phyloP scores from a whole-genome alignment of 2,888 invertebrate species.

The Luffia ferchaultella region DNA sequence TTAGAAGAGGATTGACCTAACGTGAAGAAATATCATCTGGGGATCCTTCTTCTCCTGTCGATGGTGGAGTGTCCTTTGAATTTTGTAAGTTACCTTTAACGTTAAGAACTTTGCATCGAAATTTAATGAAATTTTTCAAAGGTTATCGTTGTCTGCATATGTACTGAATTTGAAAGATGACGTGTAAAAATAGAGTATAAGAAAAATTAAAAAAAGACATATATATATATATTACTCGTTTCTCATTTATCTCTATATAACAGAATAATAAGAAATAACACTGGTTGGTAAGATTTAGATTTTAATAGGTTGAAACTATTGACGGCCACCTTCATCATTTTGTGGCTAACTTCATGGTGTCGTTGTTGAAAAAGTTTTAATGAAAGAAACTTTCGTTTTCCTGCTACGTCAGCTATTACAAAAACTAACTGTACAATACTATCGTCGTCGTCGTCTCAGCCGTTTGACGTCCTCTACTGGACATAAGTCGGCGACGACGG shows the following conservation, averaged over 20 bases:
- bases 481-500: too few species aligned
- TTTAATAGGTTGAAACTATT: background rate
- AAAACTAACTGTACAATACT: background rate
- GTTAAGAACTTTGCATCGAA: too few species aligned
- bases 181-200: conserved; percentile 7
- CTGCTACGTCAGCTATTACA: too few species aligned
- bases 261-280: background rate
- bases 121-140: conserved; percentile 26
- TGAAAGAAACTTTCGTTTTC: too few species aligned
- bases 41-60: too few species aligned
- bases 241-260: conserved; percentile 11
- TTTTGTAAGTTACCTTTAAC: too few species aligned
- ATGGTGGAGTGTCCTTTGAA: too few species aligned
- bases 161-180: background rate
- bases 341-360: background rate
- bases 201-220: conserved; percentile 18
- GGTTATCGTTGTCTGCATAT: conserved; percentile 25
- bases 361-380: too few species aligned
- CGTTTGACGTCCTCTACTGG: too few species aligned
- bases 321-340: background rate
- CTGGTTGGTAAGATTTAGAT: background rate
- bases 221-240: conserved; percentile 7
- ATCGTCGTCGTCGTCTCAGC: too few species aligned
- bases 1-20: too few species aligned
- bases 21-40: too few species aligned